These are phyloP conservation scores for Trididemnum nubilum DNA, from an alignment of 23 tunicate genomes.

Conservation along the genomic window DNA sequence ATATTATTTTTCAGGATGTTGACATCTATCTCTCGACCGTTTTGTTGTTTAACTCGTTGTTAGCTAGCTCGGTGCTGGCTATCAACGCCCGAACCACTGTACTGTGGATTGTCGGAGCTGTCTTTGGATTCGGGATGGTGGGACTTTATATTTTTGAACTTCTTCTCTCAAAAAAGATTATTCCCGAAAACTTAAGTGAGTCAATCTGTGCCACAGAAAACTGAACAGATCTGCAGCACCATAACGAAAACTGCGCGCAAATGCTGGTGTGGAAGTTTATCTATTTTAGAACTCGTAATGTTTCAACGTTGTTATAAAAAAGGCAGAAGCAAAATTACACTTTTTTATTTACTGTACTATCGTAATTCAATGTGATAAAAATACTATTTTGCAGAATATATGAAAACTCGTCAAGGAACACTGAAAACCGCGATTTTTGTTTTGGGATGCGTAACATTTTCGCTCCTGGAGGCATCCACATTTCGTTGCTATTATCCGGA, in stretches of 20 bases:
- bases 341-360: too few relatives aligned
- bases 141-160: not conserved
- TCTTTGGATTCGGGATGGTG: not conserved
- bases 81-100: not conserved
- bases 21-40: not conserved
- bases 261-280: too few relatives aligned
- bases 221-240: too few relatives aligned
- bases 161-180: not conserved
- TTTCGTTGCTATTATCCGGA: slow-evolving; percentile 25
- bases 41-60: not conserved
- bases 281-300: too few relatives aligned
- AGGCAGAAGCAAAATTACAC: too few relatives aligned
- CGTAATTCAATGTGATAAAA: too few relatives aligned
- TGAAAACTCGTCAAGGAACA: slow-evolving; percentile 17
- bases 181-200: slow-evolving; percentile 19
- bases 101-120: not conserved
- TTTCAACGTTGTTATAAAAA: too few relatives aligned
- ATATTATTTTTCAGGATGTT: not conserved
- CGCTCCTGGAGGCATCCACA: slow-evolving; percentile 5
- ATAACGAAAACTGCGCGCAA: too few relatives aligned
- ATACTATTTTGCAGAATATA: too few relatives aligned
- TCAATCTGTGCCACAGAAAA: too few relatives aligned
- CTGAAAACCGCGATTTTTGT: slow-evolving; percentile 19
- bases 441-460: not conserved
- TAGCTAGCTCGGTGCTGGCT: not conserved